Evolutionary conservation across 2,888 invertebrate species (phyloP).

Genomic region (Eupithecia tripunctaria): DNA sequence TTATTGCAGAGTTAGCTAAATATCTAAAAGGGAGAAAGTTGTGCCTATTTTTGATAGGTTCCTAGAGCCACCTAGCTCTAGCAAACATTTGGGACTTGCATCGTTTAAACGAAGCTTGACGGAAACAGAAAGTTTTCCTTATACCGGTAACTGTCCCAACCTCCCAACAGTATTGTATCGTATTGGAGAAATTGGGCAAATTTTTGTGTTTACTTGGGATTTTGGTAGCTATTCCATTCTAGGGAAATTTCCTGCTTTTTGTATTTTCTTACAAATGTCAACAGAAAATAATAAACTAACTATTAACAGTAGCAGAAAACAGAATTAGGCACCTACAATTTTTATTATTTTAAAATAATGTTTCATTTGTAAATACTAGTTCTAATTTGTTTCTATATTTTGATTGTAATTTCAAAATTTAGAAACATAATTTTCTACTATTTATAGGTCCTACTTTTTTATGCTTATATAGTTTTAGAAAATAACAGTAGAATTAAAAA

Average conservation of each 20-base stretch:
- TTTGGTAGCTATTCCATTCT: not conserved
- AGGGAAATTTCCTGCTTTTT: not conserved
- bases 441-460: no score
- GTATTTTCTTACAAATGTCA: not conserved
- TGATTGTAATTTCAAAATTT: no score
- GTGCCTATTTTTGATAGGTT: not conserved
- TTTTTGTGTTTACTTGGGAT: conserved; percentile 20
- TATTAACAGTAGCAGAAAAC: not conserved
- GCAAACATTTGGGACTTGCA: not conserved
- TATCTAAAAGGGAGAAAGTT: not conserved
- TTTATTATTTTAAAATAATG: no score
- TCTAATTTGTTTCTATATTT: no score
- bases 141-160: conserved; percentile 18
- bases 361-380: no score
- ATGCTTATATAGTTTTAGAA: no score
- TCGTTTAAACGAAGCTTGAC: conserved; percentile 3
- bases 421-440: no score
- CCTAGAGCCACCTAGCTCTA: not conserved
- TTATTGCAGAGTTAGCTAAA: not conserved
- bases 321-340: not conserved
- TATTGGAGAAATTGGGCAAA: conserved; percentile 14
- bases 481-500: no score
- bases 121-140: conserved; percentile 20
- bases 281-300: not conserved
- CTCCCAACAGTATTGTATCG: conserved; percentile 9